Conservation (phyloP, 2,797 vertebrate species). For the Platyrinchus mystaceus region DNA sequence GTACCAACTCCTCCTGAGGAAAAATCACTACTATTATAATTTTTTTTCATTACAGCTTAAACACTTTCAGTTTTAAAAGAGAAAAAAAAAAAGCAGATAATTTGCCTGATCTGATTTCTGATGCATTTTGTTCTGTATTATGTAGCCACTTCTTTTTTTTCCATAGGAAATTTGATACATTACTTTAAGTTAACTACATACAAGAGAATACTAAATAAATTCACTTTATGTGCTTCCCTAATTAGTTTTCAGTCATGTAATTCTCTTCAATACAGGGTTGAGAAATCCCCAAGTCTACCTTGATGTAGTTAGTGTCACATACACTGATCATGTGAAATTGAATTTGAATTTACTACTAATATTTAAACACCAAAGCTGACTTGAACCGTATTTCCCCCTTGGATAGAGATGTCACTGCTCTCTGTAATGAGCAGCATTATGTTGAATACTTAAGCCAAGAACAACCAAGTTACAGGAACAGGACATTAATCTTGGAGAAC, state of each 20-base stretch:
- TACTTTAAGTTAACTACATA: constrained; percentile 71
- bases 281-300: constrained; percentile 69
- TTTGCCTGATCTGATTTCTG: constrained; percentile 52
- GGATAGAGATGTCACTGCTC: constrained; percentile 68
- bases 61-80: constrained; percentile 27
- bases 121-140: constrained; percentile 27
- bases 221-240: constrained; percentile 62
- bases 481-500: constrained; percentile 59
- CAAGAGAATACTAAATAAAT: constrained; percentile 65
- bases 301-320: constrained; percentile 72
- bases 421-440: constrained; percentile 62
- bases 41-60: constrained; percentile 25
- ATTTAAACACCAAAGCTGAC: constrained; percentile 68
- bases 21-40: not conserved
- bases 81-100: not conserved
- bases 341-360: constrained; percentile 74
- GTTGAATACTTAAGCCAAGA: constrained; percentile 63
- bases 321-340: constrained; percentile 68
- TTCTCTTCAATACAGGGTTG: constrained; percentile 58
- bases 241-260: constrained; percentile 72
- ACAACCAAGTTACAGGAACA: constrained; percentile 50
- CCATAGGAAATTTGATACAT: constrained; percentile 50
- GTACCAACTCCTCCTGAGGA: not conserved
- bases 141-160: constrained; percentile 13
- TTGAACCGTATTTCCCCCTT: constrained; percentile 67